Evolutionary conservation across 2,888 invertebrate genomes (phyloP).

Genomic region (Catocala sponsa): DNA sequence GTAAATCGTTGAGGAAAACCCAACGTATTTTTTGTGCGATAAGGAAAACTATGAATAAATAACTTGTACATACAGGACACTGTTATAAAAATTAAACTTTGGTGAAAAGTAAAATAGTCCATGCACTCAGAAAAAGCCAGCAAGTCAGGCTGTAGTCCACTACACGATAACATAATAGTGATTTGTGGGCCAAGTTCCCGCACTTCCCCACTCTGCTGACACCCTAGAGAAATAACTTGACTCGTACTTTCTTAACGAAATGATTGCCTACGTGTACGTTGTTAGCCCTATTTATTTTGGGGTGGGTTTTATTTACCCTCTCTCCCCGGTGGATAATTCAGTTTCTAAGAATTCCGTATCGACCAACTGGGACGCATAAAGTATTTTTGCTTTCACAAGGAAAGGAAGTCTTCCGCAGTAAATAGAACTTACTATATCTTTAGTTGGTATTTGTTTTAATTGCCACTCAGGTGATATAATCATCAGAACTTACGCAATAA

Average conservation of each 20-base stretch:
- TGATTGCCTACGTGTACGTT: conserved; percentile 86
- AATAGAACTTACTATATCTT: conserved; percentile 42
- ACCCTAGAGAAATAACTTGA: conserved; percentile 82
- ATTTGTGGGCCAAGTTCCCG: conserved; percentile 73
- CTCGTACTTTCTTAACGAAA: conserved; percentile 85
- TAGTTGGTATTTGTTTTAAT: conserved; percentile 26
- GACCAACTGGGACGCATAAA: conserved; percentile 82
- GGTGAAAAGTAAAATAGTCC: conserved; percentile 45
- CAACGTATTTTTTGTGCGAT: conserved; percentile 21
- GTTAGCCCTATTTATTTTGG: conserved; percentile 84
- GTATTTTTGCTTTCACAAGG: conserved; percentile 70
- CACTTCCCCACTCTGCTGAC: conserved; percentile 60
- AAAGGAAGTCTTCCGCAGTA: conserved; percentile 52
- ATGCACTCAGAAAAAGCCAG: conserved; percentile 51
- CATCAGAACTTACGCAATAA: too few species aligned
- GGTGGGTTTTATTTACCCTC: conserved; percentile 82
- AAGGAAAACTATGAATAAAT: conserved; percentile 29
- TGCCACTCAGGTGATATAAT: conserved; percentile 7
- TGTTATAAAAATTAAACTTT: conserved; percentile 33
- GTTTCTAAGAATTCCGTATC: conserved; percentile 83
- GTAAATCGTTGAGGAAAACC: conserved; percentile 34
- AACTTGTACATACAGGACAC: conserved; percentile 20
- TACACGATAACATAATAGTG: conserved; percentile 78
- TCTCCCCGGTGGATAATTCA: conserved; percentile 83
- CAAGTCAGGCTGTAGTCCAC: conserved; percentile 58